A percentile compares a stretch with the other conserved stretches of the same genome.
These are phyloP conservation scores for Agrilus cyanescens DNA, from an alignment of 2,888 invertebrate species.

Conservation along the genomic window DNA sequence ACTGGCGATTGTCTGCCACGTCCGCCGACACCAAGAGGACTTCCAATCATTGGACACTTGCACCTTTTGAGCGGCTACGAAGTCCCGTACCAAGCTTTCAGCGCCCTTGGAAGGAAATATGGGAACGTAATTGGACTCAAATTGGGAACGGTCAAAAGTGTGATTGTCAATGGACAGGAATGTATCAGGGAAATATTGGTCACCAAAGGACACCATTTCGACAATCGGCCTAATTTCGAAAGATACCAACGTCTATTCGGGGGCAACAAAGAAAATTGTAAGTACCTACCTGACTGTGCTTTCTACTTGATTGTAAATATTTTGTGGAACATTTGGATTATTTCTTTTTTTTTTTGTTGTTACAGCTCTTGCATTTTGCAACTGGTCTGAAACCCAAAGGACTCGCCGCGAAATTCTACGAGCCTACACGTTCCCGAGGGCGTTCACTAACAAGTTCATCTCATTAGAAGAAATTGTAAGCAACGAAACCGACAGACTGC, in stretches of 20 bases:
- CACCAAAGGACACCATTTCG: slow-evolving; percentile 47
- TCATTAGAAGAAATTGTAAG: slow-evolving; percentile 40
- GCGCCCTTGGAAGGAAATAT: slow-evolving; percentile 38
- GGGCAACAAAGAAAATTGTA: slow-evolving; percentile 56
- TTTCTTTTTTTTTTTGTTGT: slow-evolving; percentile 12
- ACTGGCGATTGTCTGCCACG: slow-evolving; percentile 21
- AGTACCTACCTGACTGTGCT: slow-evolving; percentile 35
- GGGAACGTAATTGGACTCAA: slow-evolving; percentile 44
- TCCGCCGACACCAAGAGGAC: slow-evolving; percentile 41
- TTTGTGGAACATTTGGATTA: neutral
- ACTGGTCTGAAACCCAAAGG: slow-evolving; percentile 54
- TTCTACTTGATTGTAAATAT: neutral
- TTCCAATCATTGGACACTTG: slow-evolving; percentile 46
- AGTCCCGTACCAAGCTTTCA: slow-evolving; percentile 48
- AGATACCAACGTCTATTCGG: slow-evolving; percentile 51
- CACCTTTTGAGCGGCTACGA: slow-evolving; percentile 44
- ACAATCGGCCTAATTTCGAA: slow-evolving; percentile 50
- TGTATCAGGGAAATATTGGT: slow-evolving; percentile 47
- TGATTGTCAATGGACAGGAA: slow-evolving; percentile 46
- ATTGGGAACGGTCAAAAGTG: slow-evolving; percentile 42
- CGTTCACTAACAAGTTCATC: slow-evolving; percentile 41
- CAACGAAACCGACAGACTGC: slow-evolving; percentile 31
- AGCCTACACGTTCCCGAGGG: slow-evolving; percentile 45
- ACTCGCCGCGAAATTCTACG: slow-evolving; percentile 45
- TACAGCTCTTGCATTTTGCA: slow-evolving; percentile 55